A percentile compares a stretch with the other conserved stretches of the same genome.
Conservation (phyloP, 2,888 invertebrate species). For the Cephalotes varians region DNA sequence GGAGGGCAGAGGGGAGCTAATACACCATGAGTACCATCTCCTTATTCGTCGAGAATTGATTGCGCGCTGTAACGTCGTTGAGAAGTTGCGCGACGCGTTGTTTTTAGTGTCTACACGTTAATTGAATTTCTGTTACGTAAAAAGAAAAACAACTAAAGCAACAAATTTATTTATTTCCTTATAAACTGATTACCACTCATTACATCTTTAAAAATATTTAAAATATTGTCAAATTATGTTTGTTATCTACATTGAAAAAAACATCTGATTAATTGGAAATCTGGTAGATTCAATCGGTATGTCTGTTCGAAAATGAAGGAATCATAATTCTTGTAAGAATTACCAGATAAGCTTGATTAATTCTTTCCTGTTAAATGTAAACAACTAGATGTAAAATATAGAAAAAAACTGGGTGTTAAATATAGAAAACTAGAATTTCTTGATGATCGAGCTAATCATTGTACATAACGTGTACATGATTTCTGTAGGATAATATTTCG, state of each 20-base stretch:
- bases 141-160: neutral
- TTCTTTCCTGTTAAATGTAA: too few relatives aligned
- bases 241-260: neutral
- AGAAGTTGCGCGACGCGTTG: neutral
- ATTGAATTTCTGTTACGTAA: conserved; percentile 24
- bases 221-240: neutral
- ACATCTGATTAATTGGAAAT: too few relatives aligned
- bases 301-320: too few relatives aligned
- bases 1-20: conserved; percentile 14
- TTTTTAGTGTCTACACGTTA: conserved; percentile 29
- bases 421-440: too few relatives aligned
- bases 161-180: conserved; percentile 16
- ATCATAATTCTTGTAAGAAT: too few relatives aligned
- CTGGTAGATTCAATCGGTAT: too few relatives aligned
- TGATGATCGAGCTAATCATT: too few relatives aligned
- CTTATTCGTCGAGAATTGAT: conserved; percentile 46
- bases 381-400: too few relatives aligned
- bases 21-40: conserved; percentile 15
- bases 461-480: too few relatives aligned
- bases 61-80: conserved; percentile 29
- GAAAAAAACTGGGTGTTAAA: too few relatives aligned
- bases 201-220: neutral
- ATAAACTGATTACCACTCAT: neutral
- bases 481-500: too few relatives aligned
- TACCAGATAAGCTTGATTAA: too few relatives aligned